Conservation (phyloP, 2,888 invertebrate species). For the Biston stratarius region DNA sequence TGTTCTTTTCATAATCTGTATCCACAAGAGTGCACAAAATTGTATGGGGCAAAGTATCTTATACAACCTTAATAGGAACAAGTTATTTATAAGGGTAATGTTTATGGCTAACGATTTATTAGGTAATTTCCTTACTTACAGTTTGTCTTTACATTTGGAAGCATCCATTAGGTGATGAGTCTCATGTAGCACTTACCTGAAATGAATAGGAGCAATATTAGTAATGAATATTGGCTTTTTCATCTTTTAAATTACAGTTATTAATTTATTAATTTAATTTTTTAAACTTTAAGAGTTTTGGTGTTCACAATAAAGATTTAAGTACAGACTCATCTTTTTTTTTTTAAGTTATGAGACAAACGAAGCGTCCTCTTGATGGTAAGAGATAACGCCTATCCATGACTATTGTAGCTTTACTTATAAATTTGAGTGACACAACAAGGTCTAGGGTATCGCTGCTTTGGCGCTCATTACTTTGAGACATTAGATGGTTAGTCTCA, state of each 20-base stretch:
- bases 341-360: too few species aligned
- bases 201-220: constrained; percentile 16
- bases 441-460: too few species aligned
- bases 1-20: constrained; percentile 4
- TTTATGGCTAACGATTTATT: constrained; percentile 22
- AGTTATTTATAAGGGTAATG: constrained; percentile 36
- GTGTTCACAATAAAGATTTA: not conserved
- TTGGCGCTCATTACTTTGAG: too few species aligned
- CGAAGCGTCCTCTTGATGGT: too few species aligned
- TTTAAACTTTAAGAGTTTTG: not conserved
- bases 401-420: too few species aligned
- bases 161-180: not conserved
- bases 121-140: constrained; percentile 23
- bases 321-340: too few species aligned
- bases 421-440: too few species aligned
- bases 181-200: constrained; percentile 29
- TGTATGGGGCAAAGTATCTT: constrained; percentile 19
- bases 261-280: too few species aligned
- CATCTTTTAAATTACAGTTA: too few species aligned
- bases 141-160: constrained; percentile 9
- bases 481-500: too few species aligned
- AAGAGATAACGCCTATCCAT: too few species aligned
- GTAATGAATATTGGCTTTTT: not conserved
- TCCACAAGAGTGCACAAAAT: constrained; percentile 24
- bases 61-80: constrained; percentile 23